Conservation (phyloP, 2,797 vertebrate species). For the Brotula barbata region DNA sequence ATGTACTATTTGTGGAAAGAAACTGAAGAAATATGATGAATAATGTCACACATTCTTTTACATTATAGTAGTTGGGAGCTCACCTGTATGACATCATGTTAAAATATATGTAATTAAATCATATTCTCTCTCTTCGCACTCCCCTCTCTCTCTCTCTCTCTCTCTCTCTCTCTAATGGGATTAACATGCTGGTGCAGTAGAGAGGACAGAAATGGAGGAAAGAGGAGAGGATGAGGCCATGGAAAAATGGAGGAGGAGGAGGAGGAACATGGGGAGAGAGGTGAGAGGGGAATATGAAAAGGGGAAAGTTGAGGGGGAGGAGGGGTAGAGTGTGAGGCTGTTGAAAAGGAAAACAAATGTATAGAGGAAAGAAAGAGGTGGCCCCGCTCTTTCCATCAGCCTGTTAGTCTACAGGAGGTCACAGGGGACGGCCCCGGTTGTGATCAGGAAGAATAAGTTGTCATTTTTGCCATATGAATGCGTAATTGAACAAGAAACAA, state of each 20-base stretch:
- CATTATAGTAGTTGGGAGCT: slow-evolving; percentile 2
- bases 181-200: slow-evolving; percentile 67
- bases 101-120: slow-evolving; percentile 4
- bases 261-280: slow-evolving; percentile 25
- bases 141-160: slow-evolving; percentile 42
- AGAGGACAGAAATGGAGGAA: slow-evolving; percentile 51
- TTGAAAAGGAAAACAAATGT: slow-evolving; percentile 62
- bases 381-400: slow-evolving; percentile 46
- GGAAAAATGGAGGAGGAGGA: slow-evolving; percentile 20
- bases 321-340: slow-evolving; percentile 29
- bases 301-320: slow-evolving; percentile 26
- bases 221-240: slow-evolving; percentile 47
- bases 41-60: no score
- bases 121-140: slow-evolving; percentile 15
- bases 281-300: not conserved
- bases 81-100: slow-evolving; percentile 20
- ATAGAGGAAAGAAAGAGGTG: slow-evolving; percentile 53
- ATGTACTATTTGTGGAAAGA: no score
- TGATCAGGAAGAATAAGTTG: not conserved
- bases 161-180: slow-evolving; percentile 71
- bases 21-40: no score
- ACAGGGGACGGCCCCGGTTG: slow-evolving; percentile 17
- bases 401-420: slow-evolving; percentile 54
- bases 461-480: no score
- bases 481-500: no score